Evolutionary conservation across 2,113 vertebrate genomes (phyloP).

Genomic region (Rhinoptilus africanus): DNA sequence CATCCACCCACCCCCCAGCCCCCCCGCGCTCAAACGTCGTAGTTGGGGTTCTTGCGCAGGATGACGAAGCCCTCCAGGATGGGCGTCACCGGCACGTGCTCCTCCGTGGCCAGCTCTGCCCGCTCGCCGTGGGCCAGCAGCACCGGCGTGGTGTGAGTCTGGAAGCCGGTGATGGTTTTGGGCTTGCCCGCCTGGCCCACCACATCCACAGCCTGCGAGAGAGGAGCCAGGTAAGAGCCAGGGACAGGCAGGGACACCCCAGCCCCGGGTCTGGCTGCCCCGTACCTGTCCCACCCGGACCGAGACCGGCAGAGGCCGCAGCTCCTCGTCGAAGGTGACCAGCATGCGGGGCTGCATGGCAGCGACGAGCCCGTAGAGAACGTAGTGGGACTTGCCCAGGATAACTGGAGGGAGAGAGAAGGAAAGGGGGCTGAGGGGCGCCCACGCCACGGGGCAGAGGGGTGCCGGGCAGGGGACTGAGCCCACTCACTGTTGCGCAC

Average conservation of each 20-base stretch:
- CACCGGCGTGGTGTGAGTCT: conserved; percentile 98
- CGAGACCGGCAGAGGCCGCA: conserved; percentile 91
- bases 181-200: conserved; percentile 98
- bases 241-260: not conserved
- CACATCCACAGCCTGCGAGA: conserved; percentile 90
- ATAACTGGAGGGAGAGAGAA: conserved; percentile 78
- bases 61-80: conserved; percentile 98
- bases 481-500: conserved; percentile 92
- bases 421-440: not conserved
- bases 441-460: fast-evolving
- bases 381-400: conserved; percentile 95
- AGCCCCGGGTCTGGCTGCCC: not conserved
- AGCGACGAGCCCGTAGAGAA: conserved; percentile 94
- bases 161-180: conserved; percentile 98
- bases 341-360: conserved; percentile 99
- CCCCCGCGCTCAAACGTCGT: conserved; percentile 75
- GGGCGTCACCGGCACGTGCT: conserved; percentile 92
- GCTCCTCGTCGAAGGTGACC: conserved; percentile 95
- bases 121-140: conserved; percentile 93
- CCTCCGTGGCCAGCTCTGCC: conserved; percentile 95
- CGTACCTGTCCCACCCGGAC: conserved; percentile 96
- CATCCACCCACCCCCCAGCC: not conserved
- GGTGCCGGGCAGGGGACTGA: fast-evolving
- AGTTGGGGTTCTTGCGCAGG: conserved; percentile 96
- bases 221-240: not conserved